Percentiles rank a stretch among this genome's conserved stretches.
Conservation (phyloP, 2,888 invertebrate genomes). For the Sialis lutaria region DNA sequence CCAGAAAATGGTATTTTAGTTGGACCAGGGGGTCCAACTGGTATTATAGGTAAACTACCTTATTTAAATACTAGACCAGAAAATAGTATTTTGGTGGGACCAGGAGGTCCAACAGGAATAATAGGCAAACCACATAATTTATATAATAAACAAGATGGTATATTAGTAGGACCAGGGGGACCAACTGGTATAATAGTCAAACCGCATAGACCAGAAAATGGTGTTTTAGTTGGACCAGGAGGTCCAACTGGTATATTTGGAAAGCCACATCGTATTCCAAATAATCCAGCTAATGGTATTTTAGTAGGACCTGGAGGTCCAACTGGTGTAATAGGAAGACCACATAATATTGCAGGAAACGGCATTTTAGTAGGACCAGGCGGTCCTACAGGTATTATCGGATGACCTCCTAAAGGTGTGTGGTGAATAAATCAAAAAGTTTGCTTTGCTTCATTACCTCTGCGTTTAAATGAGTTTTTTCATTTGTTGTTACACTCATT, state of each 20-base stretch:
- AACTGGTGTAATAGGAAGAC: not conserved
- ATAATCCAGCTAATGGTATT: constrained; percentile 7
- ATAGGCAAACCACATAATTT: not conserved
- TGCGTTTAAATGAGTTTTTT: too few relatives aligned
- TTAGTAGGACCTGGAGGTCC: constrained; percentile 8
- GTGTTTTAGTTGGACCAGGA: constrained; percentile 27
- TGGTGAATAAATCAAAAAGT: too few relatives aligned
- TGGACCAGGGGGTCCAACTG: constrained; percentile 34
- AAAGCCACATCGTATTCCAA: constrained; percentile 13
- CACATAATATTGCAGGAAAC: not conserved
- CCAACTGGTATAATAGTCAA: constrained; percentile 7
- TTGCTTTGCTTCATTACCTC: too few relatives aligned
- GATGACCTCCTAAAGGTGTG: constrained; percentile 1
- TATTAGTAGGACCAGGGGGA: constrained; percentile 6
- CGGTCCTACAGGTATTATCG: constrained; percentile 8
- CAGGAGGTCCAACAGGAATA: constrained; percentile 3
- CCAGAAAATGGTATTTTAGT: constrained; percentile 23
- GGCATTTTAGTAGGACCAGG: constrained; percentile 5
- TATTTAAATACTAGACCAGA: constrained; percentile 9
- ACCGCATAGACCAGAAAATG: constrained; percentile 6
- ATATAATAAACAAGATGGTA: not conserved
- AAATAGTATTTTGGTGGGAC: too few relatives aligned
- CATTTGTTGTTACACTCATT: too few relatives aligned
- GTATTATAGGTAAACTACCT: constrained; percentile 25
- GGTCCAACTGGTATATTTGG: constrained; percentile 35